Base-by-base conservation (phyloP, 2,888 invertebrate species). In the Rosalia funebris region DNA sequence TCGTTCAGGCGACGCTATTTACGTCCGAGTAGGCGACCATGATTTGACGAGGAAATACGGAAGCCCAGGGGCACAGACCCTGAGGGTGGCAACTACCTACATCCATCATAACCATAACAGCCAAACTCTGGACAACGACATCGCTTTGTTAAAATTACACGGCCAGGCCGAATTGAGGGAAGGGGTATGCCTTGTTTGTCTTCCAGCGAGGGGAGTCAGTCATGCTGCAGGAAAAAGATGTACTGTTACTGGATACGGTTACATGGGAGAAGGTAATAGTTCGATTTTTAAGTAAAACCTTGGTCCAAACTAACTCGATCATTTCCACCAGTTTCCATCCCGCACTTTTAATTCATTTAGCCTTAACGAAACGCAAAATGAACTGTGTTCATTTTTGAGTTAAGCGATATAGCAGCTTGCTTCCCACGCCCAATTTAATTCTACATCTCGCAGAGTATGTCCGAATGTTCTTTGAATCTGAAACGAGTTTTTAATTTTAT, bases 41-140 rank as follows among this genome's bases (percentile, higher is more conserved):
- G 95, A 96, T 82, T 83, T 96, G 67, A 96, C 95, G 0, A 84
- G 93, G 59, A 94, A 95, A 80, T 93, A 93, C 78, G 95, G 95
- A 20, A 95, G 93, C 69, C 93, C 94, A 0, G 95, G 94, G 7
- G 95, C 95, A 0, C 95, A 95, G 82, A 95, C 95, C 0, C 83
- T 95, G 14, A 85, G 94, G 11, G 95, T 96, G 1, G 93, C 94
- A 53, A 96, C 96, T 52, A 95, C 95, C 0, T 96, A 96, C 80
- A 96, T 96, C 63, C 96, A 96, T 77, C 96, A 96, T 81, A 96
- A 96, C 83, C 96, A 96, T 84, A 96, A 96, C 82, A 93, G 94
- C 71, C 95, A 95, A 81, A 96, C 96, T 0, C 82, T 96, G 68
- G 96, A 95, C 79, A 96, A 97, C 74, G 96, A 97, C 75, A 95